Evolutionary conservation across 2,888 invertebrate species (phyloP), one percentile per base, ranked within the genome.

Genomic region (Pardosa pseudoannulata): DNA sequence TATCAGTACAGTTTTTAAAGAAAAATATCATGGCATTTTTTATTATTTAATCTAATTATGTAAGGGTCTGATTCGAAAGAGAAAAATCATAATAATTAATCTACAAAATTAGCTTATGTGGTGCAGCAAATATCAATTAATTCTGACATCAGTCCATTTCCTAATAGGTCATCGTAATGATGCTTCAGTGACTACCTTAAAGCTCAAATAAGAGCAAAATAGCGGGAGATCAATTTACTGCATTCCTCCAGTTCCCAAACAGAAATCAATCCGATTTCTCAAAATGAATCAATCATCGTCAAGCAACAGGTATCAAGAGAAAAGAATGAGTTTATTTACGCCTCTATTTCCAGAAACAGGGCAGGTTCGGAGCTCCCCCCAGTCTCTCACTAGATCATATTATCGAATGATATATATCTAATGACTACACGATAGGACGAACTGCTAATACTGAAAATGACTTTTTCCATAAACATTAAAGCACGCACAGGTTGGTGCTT

Each of bases 401-500:
- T 70, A 81, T 36, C 56, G 39, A 81, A 76, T 70, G 70, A 82
- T 76, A 50, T 67, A 70, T 82, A 23, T n/a, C 28, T 85, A 85
- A 85, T 73, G 83, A 72, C 68, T 71, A 65, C 68, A 36, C 23
- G 23, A 41, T 19, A 50, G 75, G 71, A 41, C 31, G 64, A 74
- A 41, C 75, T 50, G 31, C 56, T 73, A 72, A 85, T 85, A 85
- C 36, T 68, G 68, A 78, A 85, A 85, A 85, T 85, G 67, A 85
- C 83, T 85, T 85, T 85, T 78, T 78, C 78, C 73, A 76, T 67
- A 76, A 83, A 71, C 76, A 73, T 73, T 73, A 85, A 73, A 71
- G 72, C 46, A 65, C 62, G 36, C 27, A 70, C 73, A 31, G 31
- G 68, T 46, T 13, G 31, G 50, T 19, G 46, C 39, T 16, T 46